Conservation (phyloP, 2,888 invertebrate species). For the Megaustenia siamemsis region DNA sequence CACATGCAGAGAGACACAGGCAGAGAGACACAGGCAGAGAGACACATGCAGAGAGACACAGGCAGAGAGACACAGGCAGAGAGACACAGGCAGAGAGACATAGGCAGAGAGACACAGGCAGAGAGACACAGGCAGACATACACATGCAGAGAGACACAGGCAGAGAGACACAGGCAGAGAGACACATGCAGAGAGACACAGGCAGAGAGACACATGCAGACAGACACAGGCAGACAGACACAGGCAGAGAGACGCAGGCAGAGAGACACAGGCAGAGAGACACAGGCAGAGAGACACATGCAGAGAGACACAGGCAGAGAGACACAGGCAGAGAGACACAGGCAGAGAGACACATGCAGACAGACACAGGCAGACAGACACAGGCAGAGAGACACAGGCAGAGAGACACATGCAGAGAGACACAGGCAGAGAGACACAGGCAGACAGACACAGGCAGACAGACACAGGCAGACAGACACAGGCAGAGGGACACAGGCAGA, state of each 20-base stretch:
- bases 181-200: background rate
- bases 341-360: background rate
- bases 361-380: background rate
- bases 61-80: background rate
- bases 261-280: background rate
- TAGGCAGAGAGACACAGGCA: conserved; percentile 3
- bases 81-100: background rate
- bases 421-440: background rate
- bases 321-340: conserved; percentile 29
- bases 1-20: background rate
- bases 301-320: conserved; percentile 10
- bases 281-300: background rate
- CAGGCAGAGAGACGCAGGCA: background rate
- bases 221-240: background rate
- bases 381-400: background rate
- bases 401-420: conserved; percentile 17
- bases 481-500: background rate
- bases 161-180: background rate
- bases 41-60: background rate
- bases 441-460: background rate
- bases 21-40: conserved; percentile 27
- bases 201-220: background rate
- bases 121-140: conserved; percentile 17
- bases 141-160: background rate
- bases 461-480: background rate